Base-by-base conservation (phyloP, 2,888 invertebrate species). In the Mechanitis messenoides region DNA sequence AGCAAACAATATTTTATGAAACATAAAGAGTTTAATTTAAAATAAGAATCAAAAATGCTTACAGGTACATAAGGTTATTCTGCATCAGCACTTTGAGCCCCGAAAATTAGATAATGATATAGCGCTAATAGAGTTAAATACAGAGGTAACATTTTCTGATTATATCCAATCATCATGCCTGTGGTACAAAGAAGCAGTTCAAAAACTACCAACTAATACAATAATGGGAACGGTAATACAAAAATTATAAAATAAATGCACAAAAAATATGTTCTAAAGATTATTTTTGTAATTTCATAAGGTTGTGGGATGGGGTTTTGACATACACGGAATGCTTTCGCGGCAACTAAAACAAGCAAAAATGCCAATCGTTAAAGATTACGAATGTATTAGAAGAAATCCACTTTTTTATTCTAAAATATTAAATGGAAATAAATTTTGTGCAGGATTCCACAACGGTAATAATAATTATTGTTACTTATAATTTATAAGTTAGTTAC, bases 271-370 rank as follows among this genome's bases (percentile, higher is more conserved):
- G 42, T 47, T 42, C 50, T 42, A 7, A 12, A 33, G 31, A 45
- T 42, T 33, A 11, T 28, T 50, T 12, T 33, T n/a, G 3, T 53
- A 47, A 0, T 12, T n/a, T 38, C 58, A 42, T 42, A 45, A 74
- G 74, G 72, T 77, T 3, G 65, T 77, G 31, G 78, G 78, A 31
- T 79, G 77, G 77, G 78, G 78, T 11, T 70, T 72, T 45, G 73
- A 73, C 50, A 72, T 72, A 65, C 63, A 62, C 3, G 68, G 74
- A 58, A 47, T 60, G 31, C 61, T 75, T 9, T 63, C 74, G 28
- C 67, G 65, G n/a, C 64, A 71, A 53, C 65, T 79, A 0, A 56
- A 55, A 33, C 68, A 72, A 61, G 72, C 71, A 5, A 65, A 63
- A 33, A 73, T 76, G 72, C 74, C 74, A 0, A 66, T 70, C 47